Evolutionary conservation across 2,113 vertebrate species (phyloP).

Genomic region (Sphyrna mokarran): DNA sequence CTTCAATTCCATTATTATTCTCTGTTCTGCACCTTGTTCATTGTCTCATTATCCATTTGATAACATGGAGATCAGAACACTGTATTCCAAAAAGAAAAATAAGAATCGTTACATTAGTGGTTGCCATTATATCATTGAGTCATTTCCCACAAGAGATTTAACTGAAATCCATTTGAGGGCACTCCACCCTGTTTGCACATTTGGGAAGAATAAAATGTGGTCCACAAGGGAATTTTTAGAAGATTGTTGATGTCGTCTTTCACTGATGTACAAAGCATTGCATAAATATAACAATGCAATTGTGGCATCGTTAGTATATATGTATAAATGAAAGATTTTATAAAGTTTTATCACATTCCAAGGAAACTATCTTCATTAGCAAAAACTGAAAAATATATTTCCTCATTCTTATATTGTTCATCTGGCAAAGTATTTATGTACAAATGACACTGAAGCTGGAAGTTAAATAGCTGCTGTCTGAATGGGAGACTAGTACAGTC

Average conservation of each 20-base stretch:
- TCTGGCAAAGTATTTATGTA: neutral
- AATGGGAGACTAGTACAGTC: neutral
- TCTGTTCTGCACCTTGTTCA: neutral
- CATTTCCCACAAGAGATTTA: slow-evolving; percentile 7
- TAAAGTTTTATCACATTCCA: neutral
- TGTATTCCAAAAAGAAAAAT: neutral
- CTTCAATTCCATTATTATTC: neutral
- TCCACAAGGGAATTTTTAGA: neutral
- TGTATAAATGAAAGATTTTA: neutral
- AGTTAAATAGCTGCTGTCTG: neutral
- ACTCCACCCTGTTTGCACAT: neutral
- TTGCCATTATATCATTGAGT: slow-evolving; percentile 11
- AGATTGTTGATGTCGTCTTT: neutral
- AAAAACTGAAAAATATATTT: neutral
- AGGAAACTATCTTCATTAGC: neutral
- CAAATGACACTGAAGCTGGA: neutral
- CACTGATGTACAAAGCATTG: neutral
- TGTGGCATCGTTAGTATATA: neutral
- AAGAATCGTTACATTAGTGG: neutral
- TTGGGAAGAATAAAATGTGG: neutral
- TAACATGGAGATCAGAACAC: neutral
- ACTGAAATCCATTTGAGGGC: neutral
- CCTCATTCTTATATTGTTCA: neutral
- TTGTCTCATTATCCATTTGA: neutral
- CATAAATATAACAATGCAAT: neutral